Evolutionary conservation across 1,140 invertebrate species (phyloP), one percentile per base, ranked within the genome.

Genomic region (Calycopis cecrops): DNA sequence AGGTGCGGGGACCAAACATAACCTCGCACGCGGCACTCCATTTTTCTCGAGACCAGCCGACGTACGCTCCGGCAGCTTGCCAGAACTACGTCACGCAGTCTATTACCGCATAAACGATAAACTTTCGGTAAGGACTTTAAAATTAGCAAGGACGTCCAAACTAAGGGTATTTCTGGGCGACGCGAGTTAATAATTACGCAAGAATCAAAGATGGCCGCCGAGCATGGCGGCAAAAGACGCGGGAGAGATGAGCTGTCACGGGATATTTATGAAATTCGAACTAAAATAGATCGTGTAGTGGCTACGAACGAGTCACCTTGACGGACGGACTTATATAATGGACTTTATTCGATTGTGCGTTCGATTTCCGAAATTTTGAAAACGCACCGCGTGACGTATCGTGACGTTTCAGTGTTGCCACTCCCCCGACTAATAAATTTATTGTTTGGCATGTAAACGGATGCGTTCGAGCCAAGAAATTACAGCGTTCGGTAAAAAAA

Each of bases 371-470:
- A 78, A 76, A 76, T 65, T 71, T 62, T 62, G 71, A 79, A 77
- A 65, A 81, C 79, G 80, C 65, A 66, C 71, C 71, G 65, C 60
- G 61, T 84, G 83, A 86, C 80, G 83, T 81, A 68, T 69, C 64
- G 67, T 73, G 62, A 65, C 58, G 73, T 83, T 66, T 71, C 63
- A 67, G 77, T 75, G 72, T 71, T 76, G 81, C 83, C 79, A 84
- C 83, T 87, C 83, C 81, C 79, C 79, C 80, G 76, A 71, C 82
- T 83, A 86, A 86, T 85, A 85, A 85, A 85, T 87, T 85, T 87
- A 87, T 87, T 85, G 83, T 87, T 87, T 87, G 83, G 83, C 83
- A 83, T 87, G 83, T 85, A 85, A 85, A 85, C 81, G 81, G 81
- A 87, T 82, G 84, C 79, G 84, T 87, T 82, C 74, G 84, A 80